phyloP scores from a whole-genome alignment of 2,113 vertebrate species.

The Etia nguti region DNA sequence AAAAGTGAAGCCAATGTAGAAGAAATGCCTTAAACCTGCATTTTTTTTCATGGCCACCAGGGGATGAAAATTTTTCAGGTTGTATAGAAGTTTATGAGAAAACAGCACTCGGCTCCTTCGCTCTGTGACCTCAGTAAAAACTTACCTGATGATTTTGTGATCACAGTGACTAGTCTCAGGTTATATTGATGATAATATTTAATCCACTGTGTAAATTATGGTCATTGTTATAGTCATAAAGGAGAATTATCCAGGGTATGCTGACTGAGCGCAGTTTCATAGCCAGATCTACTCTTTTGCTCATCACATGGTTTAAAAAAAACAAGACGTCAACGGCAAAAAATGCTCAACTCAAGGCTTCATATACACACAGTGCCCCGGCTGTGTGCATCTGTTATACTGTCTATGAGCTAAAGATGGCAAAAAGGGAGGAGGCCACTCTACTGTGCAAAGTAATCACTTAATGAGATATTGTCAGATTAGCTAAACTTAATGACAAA shows the following conservation, averaged over 20 bases:
- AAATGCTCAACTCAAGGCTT: not conserved
- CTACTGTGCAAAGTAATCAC: not conserved
- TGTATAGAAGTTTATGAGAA: not conserved
- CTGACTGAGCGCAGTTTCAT: not conserved
- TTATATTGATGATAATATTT: not conserved
- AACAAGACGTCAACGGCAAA: not conserved
- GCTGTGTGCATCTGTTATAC: not conserved
- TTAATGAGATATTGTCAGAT: not conserved
- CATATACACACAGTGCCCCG: rapidly evolving
- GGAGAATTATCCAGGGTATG: rapidly evolving
- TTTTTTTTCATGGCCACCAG: not conserved
- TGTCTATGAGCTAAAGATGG: not conserved
- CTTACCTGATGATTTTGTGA: rapidly evolving
- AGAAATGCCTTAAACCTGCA: not conserved
- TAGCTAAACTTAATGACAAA: not conserved
- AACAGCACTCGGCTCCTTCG: not conserved
- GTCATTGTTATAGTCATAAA: too few relatives aligned
- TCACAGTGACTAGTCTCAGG: rapidly evolving
- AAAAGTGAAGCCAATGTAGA: not conserved
- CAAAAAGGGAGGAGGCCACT: too few relatives aligned
- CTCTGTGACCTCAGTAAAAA: not conserved
- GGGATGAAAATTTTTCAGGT: not conserved
- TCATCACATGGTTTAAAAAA: not conserved
- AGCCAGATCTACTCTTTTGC: not conserved
- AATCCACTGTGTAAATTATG: too few relatives aligned